phyloP scores from a whole-genome alignment of 35 echinoderm and acorn worm genomes.

The Diadema setosum region DNA sequence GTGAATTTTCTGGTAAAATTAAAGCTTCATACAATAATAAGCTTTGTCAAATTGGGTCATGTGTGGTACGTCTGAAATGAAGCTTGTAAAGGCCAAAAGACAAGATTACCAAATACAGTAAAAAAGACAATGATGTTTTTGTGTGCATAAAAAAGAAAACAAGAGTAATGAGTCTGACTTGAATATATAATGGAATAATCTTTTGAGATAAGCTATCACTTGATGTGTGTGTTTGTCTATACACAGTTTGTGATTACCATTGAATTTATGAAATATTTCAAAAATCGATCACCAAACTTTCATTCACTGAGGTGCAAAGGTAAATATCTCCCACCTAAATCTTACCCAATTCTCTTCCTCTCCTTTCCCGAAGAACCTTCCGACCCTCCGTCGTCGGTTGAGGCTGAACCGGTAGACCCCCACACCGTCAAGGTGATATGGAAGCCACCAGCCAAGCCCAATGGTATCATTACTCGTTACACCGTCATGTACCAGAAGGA shows the following conservation, averaged over 20 bases:
- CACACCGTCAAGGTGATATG: constrained; percentile 59
- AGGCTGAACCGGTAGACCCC: constrained; percentile 34
- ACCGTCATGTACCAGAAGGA: constrained; percentile 63
- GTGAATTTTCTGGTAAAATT: no score
- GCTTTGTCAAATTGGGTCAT: no score
- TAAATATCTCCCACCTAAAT: background rate
- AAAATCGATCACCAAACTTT: background rate
- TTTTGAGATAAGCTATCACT: no score
- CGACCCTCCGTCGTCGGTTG: constrained; percentile 29
- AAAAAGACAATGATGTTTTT: no score
- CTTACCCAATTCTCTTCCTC: background rate
- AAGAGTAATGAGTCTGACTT: no score
- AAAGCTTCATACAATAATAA: no score
- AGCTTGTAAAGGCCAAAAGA: no score
- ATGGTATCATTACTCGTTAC: constrained; percentile 69
- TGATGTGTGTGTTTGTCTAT: no score
- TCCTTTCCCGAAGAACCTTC: constrained; percentile 41
- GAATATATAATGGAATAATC: no score
- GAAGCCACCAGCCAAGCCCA: constrained; percentile 54
- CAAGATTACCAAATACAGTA: no score
- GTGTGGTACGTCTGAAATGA: no score
- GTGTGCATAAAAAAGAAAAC: no score
- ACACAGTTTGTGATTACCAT: background rate
- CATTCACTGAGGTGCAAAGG: background rate
- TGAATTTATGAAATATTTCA: background rate